Percentiles rank a stretch among this genome's conserved stretches.
Evolutionary conservation across 2,888 invertebrate genomes (phyloP).

Genomic region (Calameuta idolon): DNA sequence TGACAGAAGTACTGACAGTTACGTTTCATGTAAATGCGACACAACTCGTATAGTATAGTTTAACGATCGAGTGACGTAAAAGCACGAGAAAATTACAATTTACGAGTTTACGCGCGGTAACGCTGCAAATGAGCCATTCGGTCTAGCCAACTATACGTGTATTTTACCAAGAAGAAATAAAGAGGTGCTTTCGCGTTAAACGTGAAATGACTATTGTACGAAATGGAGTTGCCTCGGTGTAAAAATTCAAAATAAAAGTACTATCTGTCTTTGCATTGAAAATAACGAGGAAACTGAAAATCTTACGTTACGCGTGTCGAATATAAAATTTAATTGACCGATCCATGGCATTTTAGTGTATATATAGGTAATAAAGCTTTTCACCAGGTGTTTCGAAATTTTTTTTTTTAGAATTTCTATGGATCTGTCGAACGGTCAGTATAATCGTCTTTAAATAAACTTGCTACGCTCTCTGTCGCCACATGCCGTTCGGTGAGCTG

Average conservation of each 20-base stretch:
- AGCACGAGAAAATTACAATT: neutral
- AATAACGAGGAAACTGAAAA: neutral
- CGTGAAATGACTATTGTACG: neutral
- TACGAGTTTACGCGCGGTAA: neutral
- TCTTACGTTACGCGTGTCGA: neutral
- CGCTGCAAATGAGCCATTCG: neutral
- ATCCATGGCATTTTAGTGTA: neutral
- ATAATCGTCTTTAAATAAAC: neutral
- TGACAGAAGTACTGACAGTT: neutral
- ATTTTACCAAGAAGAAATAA: neutral
- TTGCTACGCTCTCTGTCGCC: neutral
- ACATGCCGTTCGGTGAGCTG: neutral
- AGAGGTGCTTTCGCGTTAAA: neutral
- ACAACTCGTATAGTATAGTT: neutral
- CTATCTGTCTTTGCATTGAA: neutral
- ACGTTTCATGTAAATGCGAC: neutral
- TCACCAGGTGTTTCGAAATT: neutral
- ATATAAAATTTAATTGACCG: neutral
- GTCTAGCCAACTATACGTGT: neutral
- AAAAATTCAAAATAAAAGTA: neutral
- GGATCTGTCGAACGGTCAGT: neutral
- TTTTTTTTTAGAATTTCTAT: neutral
- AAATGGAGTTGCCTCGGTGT: neutral
- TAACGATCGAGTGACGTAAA: neutral
- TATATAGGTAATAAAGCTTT: neutral